These are phyloP conservation scores for Melanotaenia boesemani DNA, from an alignment of 2,797 vertebrate species.

Conservation along the genomic window DNA sequence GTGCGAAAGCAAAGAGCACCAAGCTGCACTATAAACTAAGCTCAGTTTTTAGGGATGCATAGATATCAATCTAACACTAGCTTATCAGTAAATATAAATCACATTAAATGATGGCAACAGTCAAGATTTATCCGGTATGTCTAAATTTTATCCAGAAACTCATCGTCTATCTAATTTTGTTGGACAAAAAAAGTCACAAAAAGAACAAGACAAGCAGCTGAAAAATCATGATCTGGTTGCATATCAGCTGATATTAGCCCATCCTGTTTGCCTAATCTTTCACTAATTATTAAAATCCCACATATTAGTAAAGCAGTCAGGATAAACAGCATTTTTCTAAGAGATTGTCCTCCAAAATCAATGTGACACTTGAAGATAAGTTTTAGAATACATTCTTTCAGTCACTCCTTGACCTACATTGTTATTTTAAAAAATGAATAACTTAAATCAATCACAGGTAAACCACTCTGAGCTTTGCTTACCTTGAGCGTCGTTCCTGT, in stretches of 20 bases:
- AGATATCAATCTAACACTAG: neutral
- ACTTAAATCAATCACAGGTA: neutral
- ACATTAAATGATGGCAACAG: neutral
- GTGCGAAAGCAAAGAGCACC: neutral
- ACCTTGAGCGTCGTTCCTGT: slow-evolving; percentile 95
- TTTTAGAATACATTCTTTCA: neutral
- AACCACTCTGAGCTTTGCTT: slow-evolving; percentile 49
- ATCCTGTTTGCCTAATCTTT: neutral
- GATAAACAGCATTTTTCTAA: neutral
- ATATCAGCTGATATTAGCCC: neutral
- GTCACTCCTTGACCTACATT: neutral
- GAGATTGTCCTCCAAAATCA: neutral
- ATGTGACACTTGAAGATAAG: neutral
- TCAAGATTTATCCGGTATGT: neutral
- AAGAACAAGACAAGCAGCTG: neutral
- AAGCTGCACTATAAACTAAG: neutral
- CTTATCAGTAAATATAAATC: neutral
- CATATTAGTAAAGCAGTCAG: neutral
- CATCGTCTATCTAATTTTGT: neutral
- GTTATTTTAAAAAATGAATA: slow-evolving; percentile 19
- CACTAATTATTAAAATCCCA: neutral
- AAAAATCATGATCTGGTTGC: neutral
- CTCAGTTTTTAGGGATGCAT: neutral
- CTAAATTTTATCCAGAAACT: neutral
- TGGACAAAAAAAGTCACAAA: neutral